Base-by-base conservation (phyloP, 2,888 invertebrate genomes). In the Tinea pellionella region DNA sequence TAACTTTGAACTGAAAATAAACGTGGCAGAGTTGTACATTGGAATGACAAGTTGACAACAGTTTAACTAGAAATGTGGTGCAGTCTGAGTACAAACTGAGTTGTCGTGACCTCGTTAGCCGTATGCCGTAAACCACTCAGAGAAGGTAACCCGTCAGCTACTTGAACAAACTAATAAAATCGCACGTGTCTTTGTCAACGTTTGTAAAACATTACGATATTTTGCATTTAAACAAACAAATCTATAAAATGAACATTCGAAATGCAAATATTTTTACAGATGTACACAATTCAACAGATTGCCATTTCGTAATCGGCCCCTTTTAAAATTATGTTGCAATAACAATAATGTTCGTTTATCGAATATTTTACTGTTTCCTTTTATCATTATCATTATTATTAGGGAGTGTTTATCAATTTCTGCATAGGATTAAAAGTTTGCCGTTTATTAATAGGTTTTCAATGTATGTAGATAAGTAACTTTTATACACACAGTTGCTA, bases 101-200 rank as follows among this genome's bases (percentile, higher is more conserved):
- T 24, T 57, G 61, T 60, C 53, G 62, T 63, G 63, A 65, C 65
- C 65, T 65, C 63, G 62, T 64, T 64, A 64, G 53, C 62, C 62
- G 62, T 51, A 32, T 60, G 62, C 64, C 62, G 64, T 64, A 62
- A 65, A 64, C 63, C 19, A 57, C 57, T 57, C 32, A 32, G 57
- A 57, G 57, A 57, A 30, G 57, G 57, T 32, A 57, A 57, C 30
- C 9, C 32, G 57, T 57, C 53, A 32, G 32, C 57, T 32, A 57
- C 55, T 55, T 55, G 19, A 29, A 51, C 24, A 24, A 53, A 53
- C 53, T 24, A 18, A 24, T 47, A 47, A 47, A 47, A 47, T n/a
- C 24, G 53, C 53, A 53, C 53, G 53, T 53, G 47, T 19, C 53
- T 53, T 18, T 53, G 24, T 24, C 53, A 53, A 53, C 12, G 16